Base-by-base conservation (phyloP, 2,888 invertebrate genomes). In the Erebia ligea region DNA sequence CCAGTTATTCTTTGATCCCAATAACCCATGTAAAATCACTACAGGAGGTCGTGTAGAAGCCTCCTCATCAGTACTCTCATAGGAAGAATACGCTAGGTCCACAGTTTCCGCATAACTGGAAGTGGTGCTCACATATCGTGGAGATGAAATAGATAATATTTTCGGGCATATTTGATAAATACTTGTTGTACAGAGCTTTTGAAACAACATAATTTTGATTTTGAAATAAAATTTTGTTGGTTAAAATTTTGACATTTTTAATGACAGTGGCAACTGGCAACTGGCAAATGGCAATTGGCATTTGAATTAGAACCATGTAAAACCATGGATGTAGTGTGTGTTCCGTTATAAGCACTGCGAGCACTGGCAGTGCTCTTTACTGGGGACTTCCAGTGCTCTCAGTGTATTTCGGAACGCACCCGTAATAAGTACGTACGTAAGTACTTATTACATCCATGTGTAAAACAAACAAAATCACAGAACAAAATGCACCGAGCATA, bases 1-100 rank as follows among this genome's bases (percentile, higher is more conserved):
- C 98, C 99, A 99, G 87, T 99, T 99, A 79, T 95, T 96, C 87
- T 98, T 98, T 0, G 97, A 97, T 1, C 99, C 99, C 80, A 99
- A 95, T 54, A 99, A 90, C 0, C 99, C 99, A 86, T 99, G 99
- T 87, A 97, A 94, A 76, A 98, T 96, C 5, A 98, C 89, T 64
- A 99, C 86, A n/a, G 98, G 97, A 0, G 94, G 89, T 54, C 81
- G 80, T 1, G 81, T 69, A 70, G 80, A 75, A 40, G 70, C 73
- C 59, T 73, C 79, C 19, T 86, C 84, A 63, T 86, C 80, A 58
- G 91, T 91, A 77, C 88, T 93, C 82, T 96, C 96, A 79, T 95
- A 96, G 21, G 95, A 94, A 21, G 95, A 95, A 77, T 95, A 96
- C 0, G 96, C 94, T 81, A 97, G 88, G 78, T 95, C 94, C 6